Base-by-base conservation (phyloP, 53 echinoderm and acorn worm genomes). In the Antedon mediterranea region DNA sequence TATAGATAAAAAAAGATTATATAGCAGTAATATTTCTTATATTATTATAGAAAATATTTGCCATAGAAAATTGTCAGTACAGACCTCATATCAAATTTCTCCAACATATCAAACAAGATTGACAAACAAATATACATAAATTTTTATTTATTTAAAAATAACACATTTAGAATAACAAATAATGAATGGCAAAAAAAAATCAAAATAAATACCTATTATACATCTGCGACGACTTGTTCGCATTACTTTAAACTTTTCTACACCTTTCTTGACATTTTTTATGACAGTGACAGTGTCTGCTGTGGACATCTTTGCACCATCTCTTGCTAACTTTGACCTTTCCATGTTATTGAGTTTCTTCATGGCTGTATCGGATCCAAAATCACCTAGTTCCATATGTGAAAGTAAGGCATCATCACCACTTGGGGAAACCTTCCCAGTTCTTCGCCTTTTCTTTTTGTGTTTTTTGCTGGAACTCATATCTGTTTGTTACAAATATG, bases 181-280 rank as follows among this genome's bases (percentile, higher is more conserved):
- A n/a, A n/a, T n/a, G n/a, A n/a, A n/a, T n/a, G n/a, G n/a, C n/a
- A n/a, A n/a, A n/a, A n/a, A n/a, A n/a, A n/a, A n/a, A 37, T 37
- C 4, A 37, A 11, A 72, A 83, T 78, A 71, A n/a, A 30, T 31
- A 26, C 73, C 73, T 34, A 6, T 28, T 77, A 72, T 73, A 44
- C 15, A 29, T 30, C n/a, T 32, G n/a, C 85, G 33, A 29, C 76
- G 74, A 26, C 31, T 74, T 33, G 44, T 79, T n/a, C 76, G 74
- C 41, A 85, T 30, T 0, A 75, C 76, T 27, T 85, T 85, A 72
- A 85, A 85, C 20, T 71, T 79, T 30, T 85, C 85, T 26, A 75
- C 80, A 6, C 78, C 85, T 71, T 85, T 85, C 76, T 79, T 80
- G 71, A 85, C 85, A 71, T 85, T 85, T 37, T 75, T 0, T 31